phyloP scores from a whole-genome alignment of 2,888 invertebrate species.

The Agrotis ipsilon region DNA sequence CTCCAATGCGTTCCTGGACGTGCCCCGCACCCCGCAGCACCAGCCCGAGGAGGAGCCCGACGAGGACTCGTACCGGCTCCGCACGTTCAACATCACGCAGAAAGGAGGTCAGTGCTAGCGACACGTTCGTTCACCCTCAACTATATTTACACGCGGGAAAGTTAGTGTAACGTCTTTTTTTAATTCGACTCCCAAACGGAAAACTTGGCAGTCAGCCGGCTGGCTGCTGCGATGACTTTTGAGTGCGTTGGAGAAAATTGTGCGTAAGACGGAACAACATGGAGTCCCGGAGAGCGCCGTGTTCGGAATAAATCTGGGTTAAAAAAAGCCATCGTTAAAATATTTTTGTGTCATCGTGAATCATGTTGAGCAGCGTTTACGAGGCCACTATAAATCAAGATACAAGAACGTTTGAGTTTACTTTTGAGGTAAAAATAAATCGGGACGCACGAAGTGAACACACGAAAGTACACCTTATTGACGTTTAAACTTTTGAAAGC shows the following conservation, averaged over 20 bases:
- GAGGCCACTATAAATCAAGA: conserved; percentile 83
- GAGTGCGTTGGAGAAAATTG: conserved; percentile 67
- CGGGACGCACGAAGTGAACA: conserved; percentile 55
- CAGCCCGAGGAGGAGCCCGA: conserved; percentile 92
- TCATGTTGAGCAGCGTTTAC: conserved; percentile 80
- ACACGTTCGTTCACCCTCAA: conserved; percentile 83
- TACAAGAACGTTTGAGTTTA: conserved; percentile 78
- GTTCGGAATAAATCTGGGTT: conserved; percentile 72
- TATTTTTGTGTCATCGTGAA: conserved; percentile 79
- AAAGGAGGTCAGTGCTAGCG: conserved; percentile 94
- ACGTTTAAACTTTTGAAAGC: conserved; percentile 53
- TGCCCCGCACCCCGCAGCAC: conserved; percentile 87
- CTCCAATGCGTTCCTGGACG: conserved; percentile 94
- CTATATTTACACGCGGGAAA: conserved; percentile 81
- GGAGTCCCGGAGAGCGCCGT: conserved; percentile 55
- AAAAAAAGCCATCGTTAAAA: conserved; percentile 77
- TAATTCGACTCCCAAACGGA: conserved; percentile 76
- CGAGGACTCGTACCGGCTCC: conserved; percentile 96
- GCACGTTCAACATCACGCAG: conserved; percentile 97
- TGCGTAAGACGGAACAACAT: conserved; percentile 66
- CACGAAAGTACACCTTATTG: conserved; percentile 54
- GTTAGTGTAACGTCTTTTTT: conserved; percentile 79
- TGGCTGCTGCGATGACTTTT: conserved; percentile 66
- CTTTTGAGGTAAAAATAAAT: conserved; percentile 85
- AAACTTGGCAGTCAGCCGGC: conserved; percentile 84